Percentiles rank a stretch among this genome's conserved stretches.
phyloP scores from a whole-genome alignment of 1,140 invertebrate species.

The Sycophaga agraensis region DNA sequence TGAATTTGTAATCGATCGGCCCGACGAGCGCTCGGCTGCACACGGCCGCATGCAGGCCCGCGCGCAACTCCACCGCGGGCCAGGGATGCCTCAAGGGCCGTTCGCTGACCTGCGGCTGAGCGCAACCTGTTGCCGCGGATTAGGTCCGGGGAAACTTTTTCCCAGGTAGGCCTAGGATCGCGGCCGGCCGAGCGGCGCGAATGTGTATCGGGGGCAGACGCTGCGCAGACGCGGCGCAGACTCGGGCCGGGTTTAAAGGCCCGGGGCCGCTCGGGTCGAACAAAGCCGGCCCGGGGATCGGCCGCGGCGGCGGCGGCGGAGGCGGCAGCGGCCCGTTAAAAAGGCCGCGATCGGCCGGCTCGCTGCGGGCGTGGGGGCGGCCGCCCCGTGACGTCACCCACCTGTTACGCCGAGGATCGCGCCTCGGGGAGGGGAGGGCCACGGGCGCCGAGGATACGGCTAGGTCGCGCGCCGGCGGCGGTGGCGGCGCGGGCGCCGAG shows the following conservation, averaged over 20 bases:
- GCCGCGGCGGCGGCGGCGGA: conserved; percentile 25
- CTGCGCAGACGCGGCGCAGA: too few relatives aligned
- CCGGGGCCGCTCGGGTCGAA: not conserved
- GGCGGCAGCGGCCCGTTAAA: not conserved
- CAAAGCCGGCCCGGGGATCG: not conserved
- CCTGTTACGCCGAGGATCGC: conserved; percentile 51
- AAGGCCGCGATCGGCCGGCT: not conserved
- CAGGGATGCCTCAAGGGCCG: too few relatives aligned
- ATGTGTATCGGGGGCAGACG: too few relatives aligned
- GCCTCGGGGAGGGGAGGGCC: too few relatives aligned
- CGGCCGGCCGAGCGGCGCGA: not conserved
- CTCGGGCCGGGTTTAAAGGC: conserved; percentile 18
- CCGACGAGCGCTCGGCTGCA: too few relatives aligned
- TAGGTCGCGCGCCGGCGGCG: not conserved
- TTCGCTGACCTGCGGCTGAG: too few relatives aligned
- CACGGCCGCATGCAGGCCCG: too few relatives aligned
- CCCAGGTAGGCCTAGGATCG: too few relatives aligned
- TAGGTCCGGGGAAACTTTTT: not conserved
- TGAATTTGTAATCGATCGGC: too few relatives aligned
- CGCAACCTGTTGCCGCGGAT: too few relatives aligned
- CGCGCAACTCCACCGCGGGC: too few relatives aligned
- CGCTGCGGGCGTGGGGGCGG: not conserved
- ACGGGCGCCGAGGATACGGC: too few relatives aligned
- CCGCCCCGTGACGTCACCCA: conserved; percentile 49
- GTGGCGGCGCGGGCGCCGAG: not conserved